Evolutionary conservation across 2,113 vertebrate species (phyloP), one percentile per base, ranked within the genome.

Genomic region (Zosterops pallidus): DNA sequence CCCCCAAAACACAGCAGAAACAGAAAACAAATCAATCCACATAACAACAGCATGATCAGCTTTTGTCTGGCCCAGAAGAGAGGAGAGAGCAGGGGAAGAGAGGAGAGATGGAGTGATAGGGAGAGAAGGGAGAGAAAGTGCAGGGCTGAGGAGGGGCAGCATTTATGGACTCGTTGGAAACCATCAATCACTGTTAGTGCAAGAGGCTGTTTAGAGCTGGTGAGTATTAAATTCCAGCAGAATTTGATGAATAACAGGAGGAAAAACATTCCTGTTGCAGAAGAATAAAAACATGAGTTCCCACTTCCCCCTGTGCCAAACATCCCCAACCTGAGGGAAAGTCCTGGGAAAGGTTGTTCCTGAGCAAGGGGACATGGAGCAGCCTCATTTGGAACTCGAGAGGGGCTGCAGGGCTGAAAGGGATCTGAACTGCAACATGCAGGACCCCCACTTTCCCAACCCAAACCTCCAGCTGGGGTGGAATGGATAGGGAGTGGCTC

Each of bases 231-330:
- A 95, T 97, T 97, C 96, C 94, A 96, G 90, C 69, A 89, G 88
- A 96, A 90, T 94, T 83, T 96, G 96, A 96, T 95, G 91, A 96
- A 94, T 95, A 95, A 95, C 96, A 97, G 96, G 69, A 97, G 96
- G 90, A 93, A 96, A 96, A 97, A 93, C 95, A 94, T 94, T 96
- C 94, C 84, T 59, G 47, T 77, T 94, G 72, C 50, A 41, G 57
- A 55, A 67, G 39, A 94, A 90, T 24, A 65, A 95, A 97, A 95
- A 89, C 90, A 94, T 83, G 65, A 91, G 28, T 69, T 78, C 82
- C 70, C 76, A 67, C 68, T 64, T 37, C 20, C 39, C 64, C 60
- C 31, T 19, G 0, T 62, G 74, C 89, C 92, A 87, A 89, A 83
- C 67, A 52, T 46, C 41, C 65, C 63, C 74, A 77, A 60, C 77